Conservation (phyloP, 2,797 vertebrate genomes). For the Paramormyrops hopkinsi region DNA sequence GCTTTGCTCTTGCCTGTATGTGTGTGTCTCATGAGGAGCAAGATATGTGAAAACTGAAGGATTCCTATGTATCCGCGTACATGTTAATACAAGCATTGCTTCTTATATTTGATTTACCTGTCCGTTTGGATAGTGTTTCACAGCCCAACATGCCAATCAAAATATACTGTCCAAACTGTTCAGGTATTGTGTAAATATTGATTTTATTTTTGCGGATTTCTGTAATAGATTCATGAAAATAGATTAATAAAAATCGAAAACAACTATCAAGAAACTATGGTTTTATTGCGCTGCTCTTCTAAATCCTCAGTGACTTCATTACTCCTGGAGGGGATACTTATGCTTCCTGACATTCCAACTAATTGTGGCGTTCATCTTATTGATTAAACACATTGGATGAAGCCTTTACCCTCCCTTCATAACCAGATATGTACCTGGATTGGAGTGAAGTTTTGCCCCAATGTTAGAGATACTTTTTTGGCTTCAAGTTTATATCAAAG, state of each 20-base stretch:
- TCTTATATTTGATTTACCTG: neutral
- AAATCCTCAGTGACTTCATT: neutral
- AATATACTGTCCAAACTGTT: neutral
- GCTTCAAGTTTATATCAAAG: neutral
- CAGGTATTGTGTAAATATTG: neutral
- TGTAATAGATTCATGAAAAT: neutral
- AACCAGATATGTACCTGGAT: neutral
- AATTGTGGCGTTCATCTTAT: neutral
- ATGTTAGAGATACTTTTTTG: neutral
- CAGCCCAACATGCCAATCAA: neutral
- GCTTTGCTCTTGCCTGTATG: neutral
- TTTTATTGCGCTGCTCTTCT: neutral
- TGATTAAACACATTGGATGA: neutral
- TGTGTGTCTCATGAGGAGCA: neutral
- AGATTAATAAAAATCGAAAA: neutral
- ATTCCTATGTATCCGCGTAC: neutral
- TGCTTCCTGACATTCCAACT: neutral
- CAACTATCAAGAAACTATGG: neutral
- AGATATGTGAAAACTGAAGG: neutral
- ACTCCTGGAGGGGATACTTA: neutral
- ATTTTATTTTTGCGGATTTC: neutral
- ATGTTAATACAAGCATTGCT: neutral
- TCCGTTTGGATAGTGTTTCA: neutral
- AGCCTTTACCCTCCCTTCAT: neutral
- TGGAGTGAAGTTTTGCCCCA: neutral